Evolutionary conservation across 2,888 invertebrate genomes (phyloP).

Genomic region (Enchytraeus crypticus): DNA sequence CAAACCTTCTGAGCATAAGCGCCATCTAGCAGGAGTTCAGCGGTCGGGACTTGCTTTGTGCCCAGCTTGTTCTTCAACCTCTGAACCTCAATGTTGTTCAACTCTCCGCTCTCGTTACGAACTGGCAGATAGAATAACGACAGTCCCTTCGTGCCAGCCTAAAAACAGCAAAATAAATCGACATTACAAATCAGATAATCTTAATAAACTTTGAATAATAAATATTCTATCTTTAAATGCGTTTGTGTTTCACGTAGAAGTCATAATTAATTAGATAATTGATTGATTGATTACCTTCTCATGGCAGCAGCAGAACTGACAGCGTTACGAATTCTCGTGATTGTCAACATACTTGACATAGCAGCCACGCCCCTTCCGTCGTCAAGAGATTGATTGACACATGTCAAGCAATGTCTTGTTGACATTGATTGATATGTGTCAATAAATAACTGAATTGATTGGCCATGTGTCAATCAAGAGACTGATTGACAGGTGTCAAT

Average conservation of each 20-base stretch:
- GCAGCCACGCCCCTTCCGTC: slow-evolving; percentile 52
- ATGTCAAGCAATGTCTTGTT: no score
- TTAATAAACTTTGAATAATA: no score
- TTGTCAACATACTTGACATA: slow-evolving; percentile 54
- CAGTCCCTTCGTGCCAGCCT: slow-evolving; percentile 50
- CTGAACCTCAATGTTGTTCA: slow-evolving; percentile 53
- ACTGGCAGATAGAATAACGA: slow-evolving; percentile 53
- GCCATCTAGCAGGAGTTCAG: slow-evolving; percentile 55
- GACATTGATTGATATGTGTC: no score
- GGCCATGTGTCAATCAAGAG: no score
- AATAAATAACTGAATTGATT: no score
- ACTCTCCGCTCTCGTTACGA: slow-evolving; percentile 40
- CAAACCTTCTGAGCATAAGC: slow-evolving; percentile 47
- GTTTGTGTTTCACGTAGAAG: no score
- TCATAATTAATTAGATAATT: no score
- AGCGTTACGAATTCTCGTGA: slow-evolving; percentile 55
- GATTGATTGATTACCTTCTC: no score
- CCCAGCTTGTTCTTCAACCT: slow-evolving; percentile 56
- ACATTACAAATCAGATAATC: neutral
- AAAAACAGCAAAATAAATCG: slow-evolving; percentile 10
- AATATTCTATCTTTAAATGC: no score
- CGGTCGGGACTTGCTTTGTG: slow-evolving; percentile 55
- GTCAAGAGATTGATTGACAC: no score
- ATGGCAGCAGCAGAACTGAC: slow-evolving; percentile 48
- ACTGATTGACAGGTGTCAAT: no score